These are phyloP conservation scores for Rhynchomys soricoides DNA, from an alignment of 2,113 vertebrate genomes.

Conservation along the genomic window DNA sequence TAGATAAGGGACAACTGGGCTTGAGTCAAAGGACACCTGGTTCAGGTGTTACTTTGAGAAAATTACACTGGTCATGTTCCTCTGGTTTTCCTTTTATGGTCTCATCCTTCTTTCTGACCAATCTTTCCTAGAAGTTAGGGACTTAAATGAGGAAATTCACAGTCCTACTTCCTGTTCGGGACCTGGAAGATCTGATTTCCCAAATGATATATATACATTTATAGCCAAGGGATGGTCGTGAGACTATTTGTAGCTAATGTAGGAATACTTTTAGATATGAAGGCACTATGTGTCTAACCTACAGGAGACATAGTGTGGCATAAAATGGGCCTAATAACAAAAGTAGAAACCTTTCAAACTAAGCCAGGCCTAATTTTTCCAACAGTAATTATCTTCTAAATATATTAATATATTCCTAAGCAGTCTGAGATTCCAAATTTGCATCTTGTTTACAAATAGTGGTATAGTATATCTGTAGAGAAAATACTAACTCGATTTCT, in stretches of 20 bases:
- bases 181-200: not conserved
- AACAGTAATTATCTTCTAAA: not conserved
- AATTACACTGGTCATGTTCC: not conserved
- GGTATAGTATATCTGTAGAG: not conserved
- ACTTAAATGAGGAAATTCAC: not conserved
- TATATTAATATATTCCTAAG: not conserved
- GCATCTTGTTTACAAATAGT: not conserved
- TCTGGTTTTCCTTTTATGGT: not conserved
- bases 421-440: not conserved
- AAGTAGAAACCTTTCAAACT: not conserved
- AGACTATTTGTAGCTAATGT: not conserved
- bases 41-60: not conserved
- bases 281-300: not conserved
- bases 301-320: too few relatives aligned
- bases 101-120: not conserved
- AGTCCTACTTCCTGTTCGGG: not conserved
- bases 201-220: not conserved
- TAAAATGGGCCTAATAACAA: not conserved
- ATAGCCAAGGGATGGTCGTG: not conserved
- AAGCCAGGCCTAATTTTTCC: not conserved
- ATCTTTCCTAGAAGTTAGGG: not conserved
- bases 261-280: not conserved
- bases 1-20: not conserved
- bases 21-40: not conserved
- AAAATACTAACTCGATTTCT: constrained; percentile 60